Conservation (phyloP, 2,888 invertebrate species). For the Peribatodes rhomboidaria region DNA sequence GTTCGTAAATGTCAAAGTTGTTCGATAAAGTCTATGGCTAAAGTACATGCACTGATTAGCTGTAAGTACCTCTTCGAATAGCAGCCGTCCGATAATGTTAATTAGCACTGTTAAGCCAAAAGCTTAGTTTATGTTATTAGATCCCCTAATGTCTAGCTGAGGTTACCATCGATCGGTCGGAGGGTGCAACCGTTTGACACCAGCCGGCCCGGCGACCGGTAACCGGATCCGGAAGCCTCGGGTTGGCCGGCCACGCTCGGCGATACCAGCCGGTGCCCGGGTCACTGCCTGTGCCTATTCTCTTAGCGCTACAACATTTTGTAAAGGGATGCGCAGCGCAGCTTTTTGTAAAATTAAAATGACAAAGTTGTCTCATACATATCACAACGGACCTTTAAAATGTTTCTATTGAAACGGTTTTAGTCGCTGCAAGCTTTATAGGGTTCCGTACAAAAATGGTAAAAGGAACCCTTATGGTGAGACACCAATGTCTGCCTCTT, state of each 20-base stretch:
- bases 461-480: too few relatives aligned
- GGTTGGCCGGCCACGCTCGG: slow-evolving; percentile 51
- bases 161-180: slow-evolving; percentile 21
- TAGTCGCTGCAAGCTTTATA: too few relatives aligned
- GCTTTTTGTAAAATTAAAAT: not conserved
- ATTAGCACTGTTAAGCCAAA: not conserved
- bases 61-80: too few relatives aligned
- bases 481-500: too few relatives aligned
- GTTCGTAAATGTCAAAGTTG: not conserved
- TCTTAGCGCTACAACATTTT: slow-evolving; percentile 36
- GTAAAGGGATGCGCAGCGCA: not conserved
- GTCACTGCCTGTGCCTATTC: slow-evolving; percentile 46
- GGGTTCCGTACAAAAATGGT: too few relatives aligned
- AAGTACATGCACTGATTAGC: too few relatives aligned
- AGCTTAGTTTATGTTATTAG: not conserved
- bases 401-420: too few relatives aligned
- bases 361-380: too few relatives aligned
- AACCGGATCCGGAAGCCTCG: slow-evolving; percentile 61
- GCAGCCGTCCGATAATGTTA: too few relatives aligned
- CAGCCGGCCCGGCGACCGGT: slow-evolving; percentile 33
- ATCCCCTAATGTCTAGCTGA: not conserved
- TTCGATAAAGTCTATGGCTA: not conserved
- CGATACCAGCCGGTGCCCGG: slow-evolving; percentile 53
- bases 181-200: slow-evolving; percentile 28
- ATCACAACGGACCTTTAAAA: too few relatives aligned